A percentile compares a stretch with the other conserved stretches of the same genome.
phyloP scores from a whole-genome alignment of 1,140 invertebrate species.

The Himalopsyche phryganea region DNA sequence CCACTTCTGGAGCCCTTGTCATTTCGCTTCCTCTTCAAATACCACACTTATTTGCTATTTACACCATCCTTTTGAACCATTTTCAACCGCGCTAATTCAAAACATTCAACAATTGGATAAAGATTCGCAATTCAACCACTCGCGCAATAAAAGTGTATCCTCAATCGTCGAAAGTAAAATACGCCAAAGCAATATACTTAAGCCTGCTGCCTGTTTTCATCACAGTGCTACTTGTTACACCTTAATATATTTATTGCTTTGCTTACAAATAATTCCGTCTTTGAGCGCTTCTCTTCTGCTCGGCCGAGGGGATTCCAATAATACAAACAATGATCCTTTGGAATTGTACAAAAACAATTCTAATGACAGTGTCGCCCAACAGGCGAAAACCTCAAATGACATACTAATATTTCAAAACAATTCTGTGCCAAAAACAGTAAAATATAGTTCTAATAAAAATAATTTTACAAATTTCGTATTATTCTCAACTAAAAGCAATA shows the following conservation, averaged over 20 bases:
- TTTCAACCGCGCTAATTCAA: too few species aligned
- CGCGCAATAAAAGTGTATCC: too few species aligned
- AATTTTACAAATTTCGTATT: constrained; percentile 8
- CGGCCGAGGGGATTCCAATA: not conserved
- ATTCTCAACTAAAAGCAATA: constrained; percentile 15
- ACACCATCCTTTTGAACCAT: too few species aligned
- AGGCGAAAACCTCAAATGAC: constrained; percentile 8
- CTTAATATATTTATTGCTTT: not conserved
- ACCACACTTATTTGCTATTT: too few species aligned
- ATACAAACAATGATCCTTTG: not conserved
- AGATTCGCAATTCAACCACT: too few species aligned
- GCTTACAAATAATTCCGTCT: not conserved
- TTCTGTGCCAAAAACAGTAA: constrained; percentile 2
- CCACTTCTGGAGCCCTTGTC: not conserved
- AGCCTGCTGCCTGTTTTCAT: not conserved
- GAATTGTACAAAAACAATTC: constrained; percentile 1
- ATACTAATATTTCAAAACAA: not conserved
- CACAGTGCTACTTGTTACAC: not conserved
- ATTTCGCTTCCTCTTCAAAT: too few species aligned
- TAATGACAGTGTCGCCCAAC: constrained; percentile 21
- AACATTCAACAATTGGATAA: too few species aligned
- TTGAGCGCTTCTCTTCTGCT: not conserved
- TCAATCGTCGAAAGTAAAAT: too few species aligned
- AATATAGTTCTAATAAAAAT: not conserved
- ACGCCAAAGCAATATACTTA: too few species aligned